These are phyloP conservation scores for Tetragonisca angustula DNA, from an alignment of 2,888 invertebrate genomes.

Conservation along the genomic window DNA sequence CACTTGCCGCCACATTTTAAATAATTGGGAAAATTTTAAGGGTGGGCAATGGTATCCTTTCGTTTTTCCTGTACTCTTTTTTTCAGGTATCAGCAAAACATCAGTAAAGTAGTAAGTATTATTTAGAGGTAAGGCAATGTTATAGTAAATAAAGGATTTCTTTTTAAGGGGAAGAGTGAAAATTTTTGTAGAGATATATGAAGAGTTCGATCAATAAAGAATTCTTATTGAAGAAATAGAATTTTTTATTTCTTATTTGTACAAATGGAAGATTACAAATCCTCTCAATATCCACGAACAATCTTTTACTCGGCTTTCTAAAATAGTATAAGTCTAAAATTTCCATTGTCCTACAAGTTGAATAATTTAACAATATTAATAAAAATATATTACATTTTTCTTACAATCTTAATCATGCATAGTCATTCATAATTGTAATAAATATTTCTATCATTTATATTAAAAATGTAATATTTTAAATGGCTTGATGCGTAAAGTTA, in stretches of 20 bases:
- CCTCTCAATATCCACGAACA: slow-evolving; percentile 21
- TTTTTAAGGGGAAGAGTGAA: slow-evolving; percentile 31
- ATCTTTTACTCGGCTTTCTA: slow-evolving; percentile 2
- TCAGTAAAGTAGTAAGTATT: slow-evolving; percentile 65
- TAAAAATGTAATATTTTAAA: slow-evolving; percentile 18
- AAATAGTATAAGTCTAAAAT: neutral
- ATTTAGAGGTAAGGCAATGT: slow-evolving; percentile 54
- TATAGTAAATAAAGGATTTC: slow-evolving; percentile 33
- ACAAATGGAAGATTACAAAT: slow-evolving; percentile 33
- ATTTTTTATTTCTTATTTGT: slow-evolving; percentile 53
- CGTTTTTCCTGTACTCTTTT: slow-evolving; percentile 57
- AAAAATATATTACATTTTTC: slow-evolving; percentile 16
- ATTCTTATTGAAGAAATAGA: slow-evolving; percentile 55
- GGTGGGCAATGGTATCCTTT: slow-evolving; percentile 47
- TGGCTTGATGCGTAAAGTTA: slow-evolving; percentile 1
- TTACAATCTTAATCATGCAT: neutral
- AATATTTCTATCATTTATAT: slow-evolving; percentile 24
- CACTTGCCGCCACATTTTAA: slow-evolving; percentile 66
- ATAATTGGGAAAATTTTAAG: slow-evolving; percentile 37
- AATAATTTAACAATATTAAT: slow-evolving; percentile 23
- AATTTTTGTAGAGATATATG: slow-evolving; percentile 50
- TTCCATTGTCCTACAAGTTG: neutral
- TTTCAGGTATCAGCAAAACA: slow-evolving; percentile 54
- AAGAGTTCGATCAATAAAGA: slow-evolving; percentile 47
- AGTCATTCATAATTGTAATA: neutral